Base-by-base conservation (phyloP, 2,888 invertebrate species). In the Ichneumoninae sp. region DNA sequence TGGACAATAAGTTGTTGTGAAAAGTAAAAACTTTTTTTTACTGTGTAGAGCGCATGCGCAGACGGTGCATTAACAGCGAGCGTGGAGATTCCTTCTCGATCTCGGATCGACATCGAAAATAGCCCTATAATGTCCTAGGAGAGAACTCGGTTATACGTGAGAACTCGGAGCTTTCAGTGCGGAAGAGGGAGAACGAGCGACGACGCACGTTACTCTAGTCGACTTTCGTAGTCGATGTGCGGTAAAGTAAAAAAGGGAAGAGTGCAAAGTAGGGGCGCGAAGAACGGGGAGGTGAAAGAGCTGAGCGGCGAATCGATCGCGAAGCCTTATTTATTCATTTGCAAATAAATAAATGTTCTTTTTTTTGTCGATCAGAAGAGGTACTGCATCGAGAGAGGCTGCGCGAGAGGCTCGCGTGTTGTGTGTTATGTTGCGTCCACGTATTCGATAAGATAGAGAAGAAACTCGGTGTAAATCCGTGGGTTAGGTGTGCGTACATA, bases 301-400 rank as follows among this genome's bases (percentile, higher is more conserved):
- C 79, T 6, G 78, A 81, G 85, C 86, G 57, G 88, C 88, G 92
- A 90, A 91, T 92, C 92, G 92, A 91, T 92, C 91, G 90, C 86
- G 88, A 89, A 47, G 89, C 90, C 62, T 92, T 93, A 93, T 93
- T 93, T 93, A 93, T 93, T 92, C 92, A 93, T 93, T 91, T 91
- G 91, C 91, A 91, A 91, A 93, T 93, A 93, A 93, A 93, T 93
- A 92, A 92, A 89, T 87, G 89, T 86, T 16, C 13, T 47, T 47
- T 47, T 47, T 47, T 47, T 80, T 85, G 81, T 80, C 84, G 84
- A 85, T 80, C 84, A 82, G 30, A 84, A 82, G 79, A 70, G 69
- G 44, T 52, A 33, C 52, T 40, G 16, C 50, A 71, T 71, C 60
- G 68, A 50, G 62, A 10, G 57, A 30, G 69, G 47, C 22, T 57